Percentiles rank a stretch among this genome's conserved stretches.
These are phyloP conservation scores for Nowickia ferox DNA, from an alignment of 2,888 invertebrate species.

Conservation along the genomic window DNA sequence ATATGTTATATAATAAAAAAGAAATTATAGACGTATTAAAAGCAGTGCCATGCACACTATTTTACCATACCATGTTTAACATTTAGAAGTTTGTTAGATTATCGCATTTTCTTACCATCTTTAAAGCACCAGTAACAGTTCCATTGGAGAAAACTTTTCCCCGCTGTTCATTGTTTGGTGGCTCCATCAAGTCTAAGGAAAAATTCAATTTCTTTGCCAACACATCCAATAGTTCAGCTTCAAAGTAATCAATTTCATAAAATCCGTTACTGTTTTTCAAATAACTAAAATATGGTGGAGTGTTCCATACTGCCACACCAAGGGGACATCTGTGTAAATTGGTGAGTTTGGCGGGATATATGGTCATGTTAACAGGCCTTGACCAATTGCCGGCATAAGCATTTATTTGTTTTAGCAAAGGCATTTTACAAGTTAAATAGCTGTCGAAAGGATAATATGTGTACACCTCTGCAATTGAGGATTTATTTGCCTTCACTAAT, in stretches of 20 bases:
- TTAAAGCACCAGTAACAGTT: slow-evolving; percentile 73
- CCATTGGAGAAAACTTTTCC: slow-evolving; percentile 73
- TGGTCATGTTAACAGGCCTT: slow-evolving; percentile 21
- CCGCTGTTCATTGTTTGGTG: slow-evolving; percentile 72
- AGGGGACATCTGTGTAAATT: slow-evolving; percentile 71
- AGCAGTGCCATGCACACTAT: too few relatives aligned
- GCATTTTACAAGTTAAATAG: slow-evolving; percentile 54
- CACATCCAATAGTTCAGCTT: slow-evolving; percentile 73
- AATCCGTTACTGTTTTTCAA: slow-evolving; percentile 42
- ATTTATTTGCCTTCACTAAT: slow-evolving; percentile 60
- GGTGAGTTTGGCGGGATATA: slow-evolving; percentile 72
- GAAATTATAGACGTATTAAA: too few relatives aligned
- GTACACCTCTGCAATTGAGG: slow-evolving; percentile 55
- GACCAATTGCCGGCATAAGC: slow-evolving; percentile 60
- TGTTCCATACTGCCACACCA: slow-evolving; percentile 72
- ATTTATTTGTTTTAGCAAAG: slow-evolving; percentile 62
- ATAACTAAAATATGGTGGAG: slow-evolving; percentile 73
- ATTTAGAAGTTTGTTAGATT: neutral
- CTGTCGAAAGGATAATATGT: slow-evolving; percentile 72
- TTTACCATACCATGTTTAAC: too few relatives aligned
- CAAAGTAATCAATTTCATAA: slow-evolving; percentile 72
- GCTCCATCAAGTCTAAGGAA: slow-evolving; percentile 66
- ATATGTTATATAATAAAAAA: too few relatives aligned
- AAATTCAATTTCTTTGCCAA: slow-evolving; percentile 74
- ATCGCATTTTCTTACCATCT: slow-evolving; percentile 68